Evolutionary conservation across 1,140 invertebrate genomes (phyloP), one percentile per base, ranked within the genome.

Genomic region (Sycophaga agraensis): DNA sequence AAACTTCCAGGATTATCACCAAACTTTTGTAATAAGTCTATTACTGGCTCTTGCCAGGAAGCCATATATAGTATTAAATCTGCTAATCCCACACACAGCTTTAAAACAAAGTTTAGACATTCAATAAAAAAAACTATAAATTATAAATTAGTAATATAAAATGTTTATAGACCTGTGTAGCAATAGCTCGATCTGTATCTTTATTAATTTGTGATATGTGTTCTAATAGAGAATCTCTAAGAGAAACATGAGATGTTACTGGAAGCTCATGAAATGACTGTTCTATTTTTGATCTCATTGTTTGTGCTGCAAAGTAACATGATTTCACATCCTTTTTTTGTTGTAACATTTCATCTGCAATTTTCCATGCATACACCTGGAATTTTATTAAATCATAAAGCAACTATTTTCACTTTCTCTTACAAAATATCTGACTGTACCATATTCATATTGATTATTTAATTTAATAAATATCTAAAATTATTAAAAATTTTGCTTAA

Each of bases 281-380:
- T 79, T 98, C 92, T 50, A 94, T 92, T 85, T 99, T 99, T 11
- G 92, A 92, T 64, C 96, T 85, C 88, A 99, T 94, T 4, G 96
- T 99, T 80, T 99, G 96, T 9, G 97, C 96, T 19, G 94, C 97
- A 83, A 99, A 98, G 77, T 97, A 97, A 82, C 94, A 96, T 21
- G 94, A 95, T 68, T 97, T 88, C 50, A 96, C 70, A 76, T 94
- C 91, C 65, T 86, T 83, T 72, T 96, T 94, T 37, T 92, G 84
- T 60, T 92, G 89, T 12, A 99, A 78, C 64, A 99, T 84, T 78
- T 97, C 90, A 77, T 99, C 96, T 12, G 96, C 90, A 68, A 98
- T 87, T 76, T 93, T 93, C 96, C 97, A 99, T 31, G 94, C 94
- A 80, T 88, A 91, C 43, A 96, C 89, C 92, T 88, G 76, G 62